Evolutionary conservation across 2,888 invertebrate genomes (phyloP), one percentile per base, ranked within the genome.

Genomic region (Andrena trimmerana): DNA sequence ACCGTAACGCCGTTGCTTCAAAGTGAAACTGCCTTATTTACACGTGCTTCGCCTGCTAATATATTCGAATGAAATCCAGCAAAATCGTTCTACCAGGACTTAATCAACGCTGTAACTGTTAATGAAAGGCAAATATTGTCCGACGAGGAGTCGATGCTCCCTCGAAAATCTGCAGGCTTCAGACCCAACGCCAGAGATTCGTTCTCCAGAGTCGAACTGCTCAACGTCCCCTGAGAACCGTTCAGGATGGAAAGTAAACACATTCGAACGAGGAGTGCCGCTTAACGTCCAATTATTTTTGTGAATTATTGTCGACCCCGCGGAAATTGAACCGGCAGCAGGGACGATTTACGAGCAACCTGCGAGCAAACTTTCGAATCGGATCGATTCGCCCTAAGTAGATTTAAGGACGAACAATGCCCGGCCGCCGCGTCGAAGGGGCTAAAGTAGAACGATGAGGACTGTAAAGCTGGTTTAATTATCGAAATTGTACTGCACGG

Each of bases 401-500:
- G 27, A 33, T 65, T 16, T 20, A 73, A 79, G 78, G 63, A 52
- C 52, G 16, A 52, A 59, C 65, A 36, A 57, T 63, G 24, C 31
- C 27, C 27, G 59, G 50, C 10, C 20, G 31, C 33, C 10, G 42
- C 29, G 57, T 2, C 5, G 50, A 66, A 33, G 20, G 67, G 48
- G 52, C 52, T 4, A 66, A 80, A 74, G 59, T 79, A 33, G 75
- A 29, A 48, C 69, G 68, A 33, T 16, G 20, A 27, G 24, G 13
- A 13, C 24, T 20, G 36, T 27, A 60, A 77, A 65, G 63, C 73
- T 42, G 74, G 69, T 82, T 82, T 68, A 75, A 82, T 82, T 71
- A 82, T 81, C 62, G 81, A 80, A 81, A 82, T 81, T 81, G 66
- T 75, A 50, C 16, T 54, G 33, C 60, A 67, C 50, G 42, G n/a